These are phyloP conservation scores for Eospalax fontanierii DNA, from an alignment of 2,797 vertebrate species.

Conservation along the genomic window DNA sequence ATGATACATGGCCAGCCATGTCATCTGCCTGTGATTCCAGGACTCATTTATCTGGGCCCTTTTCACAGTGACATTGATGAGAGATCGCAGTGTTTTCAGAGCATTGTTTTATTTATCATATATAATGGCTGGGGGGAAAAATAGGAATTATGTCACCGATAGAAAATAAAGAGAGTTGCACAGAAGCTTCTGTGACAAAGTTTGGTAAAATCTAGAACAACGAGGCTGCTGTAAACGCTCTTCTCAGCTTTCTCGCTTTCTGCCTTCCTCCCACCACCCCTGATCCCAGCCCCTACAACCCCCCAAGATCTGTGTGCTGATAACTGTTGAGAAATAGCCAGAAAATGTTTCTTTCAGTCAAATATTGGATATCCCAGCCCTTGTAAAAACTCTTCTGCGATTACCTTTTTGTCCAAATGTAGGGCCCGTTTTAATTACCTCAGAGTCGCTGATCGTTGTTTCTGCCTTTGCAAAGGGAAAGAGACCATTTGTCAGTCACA, in stretches of 20 bases:
- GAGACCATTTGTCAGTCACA: slow-evolving; percentile 90
- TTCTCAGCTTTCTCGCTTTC: neutral
- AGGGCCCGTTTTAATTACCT: slow-evolving; percentile 90
- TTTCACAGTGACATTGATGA: slow-evolving; percentile 99
- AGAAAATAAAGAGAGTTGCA: slow-evolving; percentile 88
- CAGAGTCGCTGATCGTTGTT: slow-evolving; percentile 87
- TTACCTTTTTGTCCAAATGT: slow-evolving; percentile 84
- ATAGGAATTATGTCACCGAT: slow-evolving; percentile 90
- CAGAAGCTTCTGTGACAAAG: slow-evolving; percentile 88
- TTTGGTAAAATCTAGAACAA: slow-evolving; percentile 86
- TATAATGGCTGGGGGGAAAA: slow-evolving; percentile 90
- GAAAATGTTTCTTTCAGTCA: slow-evolving; percentile 45
- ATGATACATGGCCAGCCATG: slow-evolving; percentile 99
- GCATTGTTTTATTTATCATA: slow-evolving; percentile 93
- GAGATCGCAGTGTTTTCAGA: slow-evolving; percentile 94
- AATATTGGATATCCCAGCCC: slow-evolving; percentile 45
- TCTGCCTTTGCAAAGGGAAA: slow-evolving; percentile 89
- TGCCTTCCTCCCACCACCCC: neutral
- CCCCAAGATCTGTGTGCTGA: slow-evolving; percentile 66
- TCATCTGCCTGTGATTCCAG: slow-evolving; percentile 99
- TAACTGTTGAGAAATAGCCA: slow-evolving; percentile 79
- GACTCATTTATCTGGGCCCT: slow-evolving; percentile 98
- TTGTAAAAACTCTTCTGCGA: slow-evolving; percentile 65
- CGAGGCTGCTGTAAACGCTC: slow-evolving; percentile 43
- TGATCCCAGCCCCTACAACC: neutral